Evolutionary conservation across 2,113 vertebrate genomes (phyloP), one percentile per base, ranked within the genome.

Genomic region (Cacatua alba): DNA sequence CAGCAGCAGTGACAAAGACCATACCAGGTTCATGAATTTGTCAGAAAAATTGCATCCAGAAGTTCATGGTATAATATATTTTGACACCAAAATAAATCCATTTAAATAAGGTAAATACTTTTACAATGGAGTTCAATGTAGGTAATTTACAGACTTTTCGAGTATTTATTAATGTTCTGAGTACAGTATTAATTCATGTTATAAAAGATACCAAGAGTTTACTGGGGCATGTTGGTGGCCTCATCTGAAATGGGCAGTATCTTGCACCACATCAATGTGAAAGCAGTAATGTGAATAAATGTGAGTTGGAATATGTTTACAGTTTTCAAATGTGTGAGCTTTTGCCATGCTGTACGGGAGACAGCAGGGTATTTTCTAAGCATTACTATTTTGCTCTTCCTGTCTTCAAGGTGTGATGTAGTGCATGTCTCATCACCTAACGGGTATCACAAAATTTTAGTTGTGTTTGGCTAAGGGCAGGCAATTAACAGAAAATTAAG

Each of bases 251-350:
- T 75, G 44, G 90, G 37, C 88, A 91, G 83, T 82, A 52, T 83
- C 72, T 95, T 97, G 75, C 81, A 94, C 69, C 55, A 72, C 6
- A 7, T 82, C 43, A 86, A 80, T 91, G 95, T 96, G 94, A 95
- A 94, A 93, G 78, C 76, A 95, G 82, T 68, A 82, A 89, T 0
- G 3, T 92, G 43, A 95, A 96, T 89, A 89, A 95, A 92, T 84
- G 57, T 97, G 68, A 97, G 64, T 57, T 95, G 89, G 69, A 95
- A 84, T 82, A 85, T 86, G 86, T 97, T 98, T 98, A 91, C 90
- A 92, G 75, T 90, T 89, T 93, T 90, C 82, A 83, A 48, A 16
- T 65, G 67, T 93, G 87, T 93, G 59, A 92, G 69, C 64, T 93
- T 97, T 87, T 94, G 64, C 92, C 18, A 2, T 60, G 64, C 55